A percentile compares a stretch with the other conserved stretches of the same genome.
Evolutionary conservation across 2,797 vertebrate genomes (phyloP).

Genomic region (Antrozous pallidus): DNA sequence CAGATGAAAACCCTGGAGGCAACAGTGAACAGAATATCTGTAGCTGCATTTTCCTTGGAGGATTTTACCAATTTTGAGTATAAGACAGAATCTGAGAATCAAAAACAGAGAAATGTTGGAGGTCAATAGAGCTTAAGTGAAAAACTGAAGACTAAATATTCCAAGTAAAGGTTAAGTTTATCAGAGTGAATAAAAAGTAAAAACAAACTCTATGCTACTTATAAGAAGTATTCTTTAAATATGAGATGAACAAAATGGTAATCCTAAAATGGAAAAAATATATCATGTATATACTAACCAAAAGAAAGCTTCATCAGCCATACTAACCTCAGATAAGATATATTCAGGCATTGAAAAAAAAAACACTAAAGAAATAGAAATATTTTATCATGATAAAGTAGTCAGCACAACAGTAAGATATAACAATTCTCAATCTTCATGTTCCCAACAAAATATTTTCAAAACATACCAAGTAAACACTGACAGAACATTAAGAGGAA

Average conservation of each 20-base stretch:
- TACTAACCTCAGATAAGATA: background rate
- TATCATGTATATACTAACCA: background rate
- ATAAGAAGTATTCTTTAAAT: background rate
- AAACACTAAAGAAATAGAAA: background rate
- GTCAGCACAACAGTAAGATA: background rate
- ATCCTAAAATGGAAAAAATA: background rate
- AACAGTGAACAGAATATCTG: background rate
- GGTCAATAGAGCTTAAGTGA: background rate
- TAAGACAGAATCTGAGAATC: background rate
- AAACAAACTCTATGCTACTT: background rate
- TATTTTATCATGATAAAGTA: background rate
- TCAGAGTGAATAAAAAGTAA: background rate
- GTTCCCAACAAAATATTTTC: background rate
- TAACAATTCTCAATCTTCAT: background rate
- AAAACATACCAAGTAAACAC: slow-evolving; percentile 6
- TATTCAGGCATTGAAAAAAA: background rate
- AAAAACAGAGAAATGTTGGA: background rate
- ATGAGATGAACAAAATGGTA: background rate
- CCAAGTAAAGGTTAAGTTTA: background rate
- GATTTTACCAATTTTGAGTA: background rate
- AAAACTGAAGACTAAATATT: background rate
- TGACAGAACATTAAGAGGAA: background rate
- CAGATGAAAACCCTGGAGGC: background rate
- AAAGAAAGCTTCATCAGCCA: background rate
- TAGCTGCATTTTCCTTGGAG: background rate